phyloP scores from a whole-genome alignment of 1,140 invertebrate species.

The Musca domestica region DNA sequence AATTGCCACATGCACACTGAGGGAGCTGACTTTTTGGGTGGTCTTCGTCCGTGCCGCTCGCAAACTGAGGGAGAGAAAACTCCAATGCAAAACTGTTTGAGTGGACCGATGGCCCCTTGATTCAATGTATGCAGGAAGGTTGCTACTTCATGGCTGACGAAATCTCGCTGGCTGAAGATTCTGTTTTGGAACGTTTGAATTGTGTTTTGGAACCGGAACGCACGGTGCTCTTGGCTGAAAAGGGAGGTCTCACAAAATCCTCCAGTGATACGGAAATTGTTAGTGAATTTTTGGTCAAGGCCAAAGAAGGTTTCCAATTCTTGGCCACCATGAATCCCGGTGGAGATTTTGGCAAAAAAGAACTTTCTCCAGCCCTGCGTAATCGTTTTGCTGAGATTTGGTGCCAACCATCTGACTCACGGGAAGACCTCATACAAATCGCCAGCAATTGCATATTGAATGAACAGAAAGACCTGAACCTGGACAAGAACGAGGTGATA shows the following conservation, averaged over 20 bases:
- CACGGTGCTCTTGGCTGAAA: slow-evolving; percentile 87
- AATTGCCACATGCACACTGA: slow-evolving; percentile 99
- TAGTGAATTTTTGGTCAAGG: slow-evolving; percentile 66
- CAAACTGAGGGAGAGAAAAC: slow-evolving; percentile 53
- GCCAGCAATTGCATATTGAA: slow-evolving; percentile 43
- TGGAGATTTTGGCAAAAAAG: slow-evolving; percentile 99
- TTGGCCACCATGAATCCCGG: slow-evolving; percentile 99
- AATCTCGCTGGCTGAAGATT: slow-evolving; percentile 98
- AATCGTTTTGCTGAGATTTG: slow-evolving; percentile 99
- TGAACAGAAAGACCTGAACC: neutral
- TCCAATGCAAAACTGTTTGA: slow-evolving; percentile 72
- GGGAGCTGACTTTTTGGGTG: slow-evolving; percentile 95
- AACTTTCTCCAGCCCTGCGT: slow-evolving; percentile 94
- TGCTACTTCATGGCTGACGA: slow-evolving; percentile 94
- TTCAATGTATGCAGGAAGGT: slow-evolving; percentile 86
- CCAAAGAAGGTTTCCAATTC: slow-evolving; percentile 80
- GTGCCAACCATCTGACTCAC: slow-evolving; percentile 65
- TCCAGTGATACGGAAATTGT: slow-evolving; percentile 47
- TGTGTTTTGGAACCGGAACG: slow-evolving; percentile 94
- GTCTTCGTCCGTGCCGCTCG: slow-evolving; percentile 84
- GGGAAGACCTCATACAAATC: slow-evolving; percentile 67
- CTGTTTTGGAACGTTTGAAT: slow-evolving; percentile 96
- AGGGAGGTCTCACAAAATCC: slow-evolving; percentile 59
- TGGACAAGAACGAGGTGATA: slow-evolving; percentile 25
- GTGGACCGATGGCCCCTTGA: slow-evolving; percentile 96